Conservation (phyloP, 2,113 vertebrate genomes). For the Pseudolaguvia tuberculata region DNA sequence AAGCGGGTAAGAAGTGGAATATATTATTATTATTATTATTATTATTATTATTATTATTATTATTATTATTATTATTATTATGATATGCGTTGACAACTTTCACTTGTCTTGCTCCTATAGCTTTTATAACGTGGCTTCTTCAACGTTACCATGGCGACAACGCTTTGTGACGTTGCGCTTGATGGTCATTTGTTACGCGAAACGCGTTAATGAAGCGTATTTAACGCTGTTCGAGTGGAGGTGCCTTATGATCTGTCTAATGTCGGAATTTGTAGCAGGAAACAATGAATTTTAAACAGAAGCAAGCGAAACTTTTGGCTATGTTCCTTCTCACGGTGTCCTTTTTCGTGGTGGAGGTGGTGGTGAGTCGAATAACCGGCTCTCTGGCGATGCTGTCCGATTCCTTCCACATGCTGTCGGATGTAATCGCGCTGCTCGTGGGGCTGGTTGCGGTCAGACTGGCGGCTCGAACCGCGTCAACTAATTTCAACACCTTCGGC, state of each 20-base stretch:
- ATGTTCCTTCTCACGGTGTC: constrained; percentile 78
- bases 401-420: constrained; percentile 85
- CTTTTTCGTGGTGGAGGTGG: constrained; percentile 82
- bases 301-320: constrained; percentile 72
- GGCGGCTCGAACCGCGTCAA: constrained; percentile 73
- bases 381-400: constrained; percentile 84
- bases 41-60: too few relatives aligned
- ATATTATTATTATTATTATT: too few relatives aligned
- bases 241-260: neutral
- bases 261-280: neutral
- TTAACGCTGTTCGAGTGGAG: neutral
- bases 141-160: neutral
- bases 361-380: constrained; percentile 75
- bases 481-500: constrained; percentile 80
- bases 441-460: constrained; percentile 80
- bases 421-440: constrained; percentile 79
- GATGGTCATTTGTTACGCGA: neutral
- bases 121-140: too few relatives aligned
- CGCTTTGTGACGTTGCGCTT: neutral
- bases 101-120: too few relatives aligned
- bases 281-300: constrained; percentile 57
- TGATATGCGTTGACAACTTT: too few relatives aligned
- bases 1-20: too few relatives aligned
- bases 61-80: too few relatives aligned
- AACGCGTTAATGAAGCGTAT: neutral